Evolutionary conservation across 1,140 invertebrate species (phyloP).

Genomic region (Dinothrombium tinctorium): DNA sequence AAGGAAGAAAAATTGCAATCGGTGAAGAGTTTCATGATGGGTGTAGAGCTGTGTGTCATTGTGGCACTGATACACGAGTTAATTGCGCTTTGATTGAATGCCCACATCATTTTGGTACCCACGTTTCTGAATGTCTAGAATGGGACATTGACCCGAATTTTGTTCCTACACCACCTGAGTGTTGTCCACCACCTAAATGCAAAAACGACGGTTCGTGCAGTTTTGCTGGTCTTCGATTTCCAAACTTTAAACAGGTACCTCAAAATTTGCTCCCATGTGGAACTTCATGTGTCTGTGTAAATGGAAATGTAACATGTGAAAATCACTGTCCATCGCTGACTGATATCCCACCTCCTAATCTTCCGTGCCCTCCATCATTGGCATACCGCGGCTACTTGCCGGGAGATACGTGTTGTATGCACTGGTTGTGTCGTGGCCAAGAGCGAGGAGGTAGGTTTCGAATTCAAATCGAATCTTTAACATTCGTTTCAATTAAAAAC

Average conservation of each 20-base stretch:
- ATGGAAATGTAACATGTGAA: constrained; percentile 57
- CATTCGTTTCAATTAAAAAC: neutral
- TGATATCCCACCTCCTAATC: constrained; percentile 38
- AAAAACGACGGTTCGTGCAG: constrained; percentile 18
- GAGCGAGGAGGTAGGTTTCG: constrained; percentile 3
- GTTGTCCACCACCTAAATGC: constrained; percentile 39
- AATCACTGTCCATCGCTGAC: constrained; percentile 45
- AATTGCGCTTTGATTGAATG: constrained; percentile 36
- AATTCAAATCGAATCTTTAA: neutral
- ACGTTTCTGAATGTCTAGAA: constrained; percentile 48
- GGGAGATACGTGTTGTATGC: constrained; percentile 39
- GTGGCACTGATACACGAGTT: constrained; percentile 30
- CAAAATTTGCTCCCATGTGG: constrained; percentile 41
- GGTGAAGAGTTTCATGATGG: constrained; percentile 42
- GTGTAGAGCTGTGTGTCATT: constrained; percentile 44
- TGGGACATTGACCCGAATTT: constrained; percentile 52
- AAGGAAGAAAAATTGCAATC: constrained; percentile 30
- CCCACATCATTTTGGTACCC: constrained; percentile 12
- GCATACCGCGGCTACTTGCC: constrained; percentile 29
- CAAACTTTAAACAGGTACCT: constrained; percentile 41
- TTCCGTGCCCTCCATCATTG: constrained; percentile 35
- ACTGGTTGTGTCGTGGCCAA: constrained; percentile 18
- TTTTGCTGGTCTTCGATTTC: constrained; percentile 23
- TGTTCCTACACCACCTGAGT: constrained; percentile 42
- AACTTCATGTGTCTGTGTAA: constrained; percentile 56